Evolutionary conservation across 2,888 invertebrate species (phyloP).

Genomic region (Phragmatobia fuliginosa): DNA sequence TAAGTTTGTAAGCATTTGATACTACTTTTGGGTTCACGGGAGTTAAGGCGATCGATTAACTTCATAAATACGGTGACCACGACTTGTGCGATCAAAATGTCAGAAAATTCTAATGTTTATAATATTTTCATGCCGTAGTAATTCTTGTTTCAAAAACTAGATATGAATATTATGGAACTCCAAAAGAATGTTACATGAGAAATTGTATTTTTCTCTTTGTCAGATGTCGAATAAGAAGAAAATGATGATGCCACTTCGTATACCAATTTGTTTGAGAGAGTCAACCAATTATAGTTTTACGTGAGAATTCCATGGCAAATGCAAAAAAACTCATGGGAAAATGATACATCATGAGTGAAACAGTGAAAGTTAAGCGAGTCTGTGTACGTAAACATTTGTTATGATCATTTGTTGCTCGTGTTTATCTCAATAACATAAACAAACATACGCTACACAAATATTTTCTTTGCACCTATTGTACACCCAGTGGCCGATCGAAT

Average conservation of each 20-base stretch:
- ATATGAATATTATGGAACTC: too few relatives aligned
- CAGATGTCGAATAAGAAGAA: neutral
- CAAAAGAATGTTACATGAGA: neutral
- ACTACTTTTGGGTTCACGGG: too few relatives aligned
- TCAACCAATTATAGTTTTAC: slow-evolving; percentile 38
- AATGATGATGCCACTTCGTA: neutral
- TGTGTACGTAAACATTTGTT: slow-evolving; percentile 23
- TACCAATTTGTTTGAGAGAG: slow-evolving; percentile 34
- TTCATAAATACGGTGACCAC: too few relatives aligned
- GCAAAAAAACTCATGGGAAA: slow-evolving; percentile 51
- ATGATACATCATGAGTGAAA: slow-evolving; percentile 17
- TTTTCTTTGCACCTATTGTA: slow-evolving; percentile 5
- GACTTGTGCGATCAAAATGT: too few relatives aligned
- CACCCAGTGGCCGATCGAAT: neutral
- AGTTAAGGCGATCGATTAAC: too few relatives aligned
- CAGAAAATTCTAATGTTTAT: too few relatives aligned
- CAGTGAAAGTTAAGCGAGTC: slow-evolving; percentile 44
- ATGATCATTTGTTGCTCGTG: slow-evolving; percentile 19
- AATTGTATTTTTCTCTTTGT: neutral
- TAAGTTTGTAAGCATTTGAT: too few relatives aligned
- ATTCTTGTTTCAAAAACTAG: too few relatives aligned
- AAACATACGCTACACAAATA: slow-evolving; percentile 3
- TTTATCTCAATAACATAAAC: slow-evolving; percentile 4
- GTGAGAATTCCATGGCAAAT: slow-evolving; percentile 47
- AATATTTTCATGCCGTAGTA: too few relatives aligned